Evolutionary conservation across 2,888 invertebrate genomes (phyloP).

Genomic region (Volucella inanis): DNA sequence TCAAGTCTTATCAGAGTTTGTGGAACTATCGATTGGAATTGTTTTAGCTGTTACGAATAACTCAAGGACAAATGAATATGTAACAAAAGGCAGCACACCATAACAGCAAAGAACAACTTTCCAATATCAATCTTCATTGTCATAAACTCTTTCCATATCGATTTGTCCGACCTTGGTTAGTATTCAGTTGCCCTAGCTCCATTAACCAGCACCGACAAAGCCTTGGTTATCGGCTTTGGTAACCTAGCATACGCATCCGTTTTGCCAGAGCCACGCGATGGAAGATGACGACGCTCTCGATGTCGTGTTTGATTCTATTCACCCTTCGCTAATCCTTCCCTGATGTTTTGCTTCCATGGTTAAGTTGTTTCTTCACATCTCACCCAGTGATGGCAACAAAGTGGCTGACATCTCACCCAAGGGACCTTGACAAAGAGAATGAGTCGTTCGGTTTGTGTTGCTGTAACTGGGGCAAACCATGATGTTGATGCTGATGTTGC

Average conservation of each 20-base stretch:
- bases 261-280: constrained; percentile 21
- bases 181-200: constrained; percentile 2
- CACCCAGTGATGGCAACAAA: constrained; percentile 60
- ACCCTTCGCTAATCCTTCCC: constrained; percentile 44
- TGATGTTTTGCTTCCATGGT: constrained; percentile 12
- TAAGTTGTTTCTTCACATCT: constrained; percentile 13
- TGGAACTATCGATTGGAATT: constrained; percentile 62
- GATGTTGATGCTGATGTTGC: too few relatives aligned
- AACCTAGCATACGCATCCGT: constrained; percentile 34
- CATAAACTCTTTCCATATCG: constrained; percentile 59
- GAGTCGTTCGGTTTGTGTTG: not conserved
- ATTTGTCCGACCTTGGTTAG: constrained; percentile 56
- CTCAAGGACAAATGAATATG: constrained; percentile 66
- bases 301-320: constrained; percentile 10
- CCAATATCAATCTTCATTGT: constrained; percentile 61
- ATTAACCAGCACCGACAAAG: not conserved
- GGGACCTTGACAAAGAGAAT: constrained; percentile 51
- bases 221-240: not conserved
- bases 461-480: constrained; percentile 45
- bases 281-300: constrained; percentile 12
- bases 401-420: constrained; percentile 71
- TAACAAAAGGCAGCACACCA: constrained; percentile 33
- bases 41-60: constrained; percentile 46
- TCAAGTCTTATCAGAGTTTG: constrained; percentile 14
- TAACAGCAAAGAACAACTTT: constrained; percentile 3